Evolutionary conservation across 1,140 invertebrate species (phyloP), one percentile per base, ranked within the genome.

Genomic region (Brachionus rotundiformis): DNA sequence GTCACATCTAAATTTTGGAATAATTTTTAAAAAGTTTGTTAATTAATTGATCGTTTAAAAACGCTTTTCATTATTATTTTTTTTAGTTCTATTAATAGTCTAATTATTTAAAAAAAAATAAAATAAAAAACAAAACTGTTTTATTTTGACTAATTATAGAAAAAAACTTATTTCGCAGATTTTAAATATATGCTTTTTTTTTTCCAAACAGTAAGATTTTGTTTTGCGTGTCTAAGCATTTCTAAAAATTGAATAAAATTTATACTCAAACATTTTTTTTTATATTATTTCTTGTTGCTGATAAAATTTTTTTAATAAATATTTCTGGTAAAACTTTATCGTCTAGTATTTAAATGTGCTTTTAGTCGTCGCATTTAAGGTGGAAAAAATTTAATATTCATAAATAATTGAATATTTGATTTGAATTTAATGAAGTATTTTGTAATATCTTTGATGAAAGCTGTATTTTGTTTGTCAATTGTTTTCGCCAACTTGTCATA

Each of bases 361-460:
- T n/a, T 68, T 16, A 68, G 31, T 68, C 27, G 63, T 68, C 27
- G 63, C 31, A 16, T 68, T 36, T 68, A 33, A 68, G 63, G 63
- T 68, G 63, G 63, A 68, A 68, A 8, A 68, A 68, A 68, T 68
- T 68, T 36, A 68, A 39, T 68, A 33, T 68, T 33, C 16, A 36
- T 36, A 31, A 33, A 33, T 68, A 33, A 68, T 68, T 36, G 31
- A 33, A 36, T 68, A 36, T 68, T 68, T 68, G 63, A 68, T 68
- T 68, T 68, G 25, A 29, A 63, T 63, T 63, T 63, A 29, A 33
- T 63, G 61, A 63, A 29, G 29, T 29, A 63, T 63, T 29, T 63
- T n/a, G 25, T 63, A 63, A 63, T 29, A 29, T 29, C 25, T 63
- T 63, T 27, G 29, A 63, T 63, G n/a, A 6, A 54, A 19, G 11